Evolutionary conservation across 1,140 invertebrate species (phyloP).

Genomic region (Danaus melanippus): DNA sequence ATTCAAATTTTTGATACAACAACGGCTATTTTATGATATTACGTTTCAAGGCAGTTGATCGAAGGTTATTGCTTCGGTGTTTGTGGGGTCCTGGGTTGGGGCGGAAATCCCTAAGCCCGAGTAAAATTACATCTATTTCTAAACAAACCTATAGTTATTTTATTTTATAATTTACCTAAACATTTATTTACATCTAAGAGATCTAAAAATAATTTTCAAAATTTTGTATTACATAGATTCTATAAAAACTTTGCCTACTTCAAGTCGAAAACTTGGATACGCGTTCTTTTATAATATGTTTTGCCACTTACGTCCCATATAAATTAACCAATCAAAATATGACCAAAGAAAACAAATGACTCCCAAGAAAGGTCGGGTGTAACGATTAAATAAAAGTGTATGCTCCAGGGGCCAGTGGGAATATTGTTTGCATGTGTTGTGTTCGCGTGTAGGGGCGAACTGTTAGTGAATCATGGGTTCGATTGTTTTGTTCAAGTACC

Average conservation of each 20-base stretch:
- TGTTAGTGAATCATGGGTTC: slow-evolving; percentile 44
- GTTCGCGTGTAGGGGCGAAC: slow-evolving; percentile 22
- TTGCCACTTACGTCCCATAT: neutral
- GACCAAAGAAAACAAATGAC: slow-evolving; percentile 11
- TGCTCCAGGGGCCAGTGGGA: slow-evolving; percentile 15
- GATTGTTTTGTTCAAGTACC: slow-evolving; percentile 33
- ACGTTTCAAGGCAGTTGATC: slow-evolving; percentile 28
- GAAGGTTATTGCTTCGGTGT: slow-evolving; percentile 39
- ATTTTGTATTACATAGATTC: too few species aligned
- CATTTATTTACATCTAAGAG: too few species aligned
- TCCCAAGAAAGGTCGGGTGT: slow-evolving; percentile 17
- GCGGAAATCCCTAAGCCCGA: slow-evolving; percentile 31
- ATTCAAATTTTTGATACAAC: too few species aligned
- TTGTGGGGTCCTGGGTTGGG: slow-evolving; percentile 34
- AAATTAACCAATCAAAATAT: slow-evolving; percentile 15
- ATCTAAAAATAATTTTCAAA: too few species aligned
- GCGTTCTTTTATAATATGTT: slow-evolving; percentile 3
- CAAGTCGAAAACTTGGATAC: neutral
- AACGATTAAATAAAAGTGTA: slow-evolving; percentile 18
- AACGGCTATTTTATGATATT: too few species aligned
- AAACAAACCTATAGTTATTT: slow-evolving; percentile 26
- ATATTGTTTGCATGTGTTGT: slow-evolving; percentile 19
- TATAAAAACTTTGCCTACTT: too few species aligned
- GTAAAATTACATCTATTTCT: slow-evolving; percentile 28
- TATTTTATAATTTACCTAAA: too few species aligned